Percentiles rank a stretch among this genome's conserved stretches.
These are phyloP conservation scores for Mylabris phalerata DNA, from an alignment of 1,140 invertebrate genomes.

Conservation along the genomic window DNA sequence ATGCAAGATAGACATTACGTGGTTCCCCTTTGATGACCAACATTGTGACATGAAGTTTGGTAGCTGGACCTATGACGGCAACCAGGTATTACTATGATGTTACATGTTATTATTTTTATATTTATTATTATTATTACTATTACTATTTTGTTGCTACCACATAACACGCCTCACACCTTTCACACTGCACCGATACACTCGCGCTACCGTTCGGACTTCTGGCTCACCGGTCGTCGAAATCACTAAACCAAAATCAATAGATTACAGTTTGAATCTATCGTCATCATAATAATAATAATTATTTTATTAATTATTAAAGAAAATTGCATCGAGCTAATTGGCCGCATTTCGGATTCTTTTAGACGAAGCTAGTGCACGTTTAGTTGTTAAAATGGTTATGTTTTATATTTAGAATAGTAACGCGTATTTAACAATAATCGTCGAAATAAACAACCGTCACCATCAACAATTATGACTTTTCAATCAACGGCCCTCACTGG, in stretches of 20 bases:
- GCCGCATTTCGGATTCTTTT: constrained; percentile 11
- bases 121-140: background rate
- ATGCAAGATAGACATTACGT: constrained; percentile 98
- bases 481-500: constrained; percentile 25
- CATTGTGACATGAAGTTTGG: constrained; percentile 94
- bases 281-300: background rate
- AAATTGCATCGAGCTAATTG: constrained; percentile 6
- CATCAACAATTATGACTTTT: background rate
- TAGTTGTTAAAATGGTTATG: constrained; percentile 24
- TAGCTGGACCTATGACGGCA: constrained; percentile 92
- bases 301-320: background rate
- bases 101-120: constrained; percentile 22
- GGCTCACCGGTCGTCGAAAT: constrained; percentile 10
- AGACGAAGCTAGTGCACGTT: constrained; percentile 25
- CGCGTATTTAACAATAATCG: background rate
- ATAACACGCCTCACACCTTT: constrained; percentile 16
- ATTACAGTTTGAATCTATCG: background rate
- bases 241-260: background rate
- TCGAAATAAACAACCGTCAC: background rate
- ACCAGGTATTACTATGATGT: constrained; percentile 62
- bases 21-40: constrained; percentile 99
- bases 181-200: constrained; percentile 21
- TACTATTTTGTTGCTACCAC: constrained; percentile 23
- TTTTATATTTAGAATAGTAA: constrained; percentile 20
- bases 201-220: constrained; percentile 10